These are phyloP conservation scores for Hypomesus transpacificus DNA, from an alignment of 2,113 vertebrate species.

Conservation along the genomic window DNA sequence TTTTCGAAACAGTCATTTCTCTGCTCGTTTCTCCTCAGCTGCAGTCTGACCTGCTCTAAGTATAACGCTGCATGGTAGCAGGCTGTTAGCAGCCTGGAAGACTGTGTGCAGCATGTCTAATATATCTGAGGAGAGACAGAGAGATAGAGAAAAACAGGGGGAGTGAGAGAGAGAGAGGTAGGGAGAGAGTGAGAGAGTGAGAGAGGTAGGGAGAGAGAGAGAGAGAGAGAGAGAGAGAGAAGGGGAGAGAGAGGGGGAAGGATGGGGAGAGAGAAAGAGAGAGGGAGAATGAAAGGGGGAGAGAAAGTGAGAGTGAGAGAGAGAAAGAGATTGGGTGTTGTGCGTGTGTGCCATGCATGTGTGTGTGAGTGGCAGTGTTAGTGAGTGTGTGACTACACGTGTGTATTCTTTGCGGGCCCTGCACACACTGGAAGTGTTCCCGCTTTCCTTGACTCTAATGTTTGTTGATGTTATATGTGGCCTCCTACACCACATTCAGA, in stretches of 20 bases:
- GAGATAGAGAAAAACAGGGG: constrained; percentile 2
- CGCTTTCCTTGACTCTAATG: constrained; percentile 43
- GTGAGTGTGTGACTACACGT: constrained; percentile 5
- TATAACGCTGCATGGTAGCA: constrained; percentile 54
- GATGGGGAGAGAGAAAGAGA: not conserved
- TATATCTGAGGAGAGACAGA: constrained; percentile 39
- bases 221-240: not conserved
- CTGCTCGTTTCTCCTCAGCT: constrained; percentile 64
- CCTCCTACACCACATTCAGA: constrained; percentile 46
- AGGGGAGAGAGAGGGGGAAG: not conserved
- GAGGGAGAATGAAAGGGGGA: not conserved
- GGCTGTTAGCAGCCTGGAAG: constrained; percentile 47
- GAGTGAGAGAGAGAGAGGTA: constrained; percentile 5
- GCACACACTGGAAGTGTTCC: constrained; percentile 12
- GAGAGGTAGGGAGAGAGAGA: not conserved
- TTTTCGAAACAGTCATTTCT: constrained; percentile 70
- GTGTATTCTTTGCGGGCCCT: constrained; percentile 18
- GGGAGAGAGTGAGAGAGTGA: no score
- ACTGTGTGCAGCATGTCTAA: constrained; percentile 50
- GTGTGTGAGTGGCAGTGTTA: constrained; percentile 9
- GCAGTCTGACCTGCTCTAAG: constrained; percentile 59
- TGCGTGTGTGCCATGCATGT: constrained; percentile 7
- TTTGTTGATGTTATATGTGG: constrained; percentile 53
- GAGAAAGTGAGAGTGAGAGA: constrained; percentile 4
- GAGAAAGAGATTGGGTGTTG: not conserved